Evolutionary conservation across 2,797 vertebrate genomes (phyloP).

Genomic region (Chloroceryle amazona): DNA sequence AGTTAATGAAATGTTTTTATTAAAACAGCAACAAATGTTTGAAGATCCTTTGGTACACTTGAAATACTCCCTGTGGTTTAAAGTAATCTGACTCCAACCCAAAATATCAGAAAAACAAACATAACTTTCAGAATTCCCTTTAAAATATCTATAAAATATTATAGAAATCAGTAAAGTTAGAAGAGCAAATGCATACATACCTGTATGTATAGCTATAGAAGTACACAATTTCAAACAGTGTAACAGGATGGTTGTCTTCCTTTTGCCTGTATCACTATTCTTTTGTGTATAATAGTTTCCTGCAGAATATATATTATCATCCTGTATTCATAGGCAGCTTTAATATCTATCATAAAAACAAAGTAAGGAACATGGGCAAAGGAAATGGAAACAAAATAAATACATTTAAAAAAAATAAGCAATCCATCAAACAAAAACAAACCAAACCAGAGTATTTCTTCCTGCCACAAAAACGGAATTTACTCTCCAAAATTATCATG

Average conservation of each 20-base stretch:
- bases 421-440: not conserved
- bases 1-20: not conserved
- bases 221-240: not conserved
- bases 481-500: not conserved
- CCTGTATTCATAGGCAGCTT: rapidly evolving
- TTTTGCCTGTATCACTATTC: not conserved
- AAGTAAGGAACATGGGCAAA: not conserved
- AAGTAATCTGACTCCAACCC: not conserved
- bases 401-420: no score
- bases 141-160: not conserved
- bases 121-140: not conserved
- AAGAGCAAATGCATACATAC: not conserved
- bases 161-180: not conserved
- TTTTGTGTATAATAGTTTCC: not conserved
- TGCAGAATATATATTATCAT: not conserved
- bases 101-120: not conserved
- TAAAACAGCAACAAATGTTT: not conserved
- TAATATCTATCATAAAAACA: not conserved
- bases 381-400: not conserved
- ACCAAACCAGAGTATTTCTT: not conserved
- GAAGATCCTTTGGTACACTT: not conserved
- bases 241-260: not conserved
- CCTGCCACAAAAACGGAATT: not conserved
- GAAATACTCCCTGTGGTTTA: not conserved
- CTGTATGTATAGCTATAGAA: not conserved